phyloP scores from a whole-genome alignment of 2,113 vertebrate species.

The Picathartes gymnocephalus region DNA sequence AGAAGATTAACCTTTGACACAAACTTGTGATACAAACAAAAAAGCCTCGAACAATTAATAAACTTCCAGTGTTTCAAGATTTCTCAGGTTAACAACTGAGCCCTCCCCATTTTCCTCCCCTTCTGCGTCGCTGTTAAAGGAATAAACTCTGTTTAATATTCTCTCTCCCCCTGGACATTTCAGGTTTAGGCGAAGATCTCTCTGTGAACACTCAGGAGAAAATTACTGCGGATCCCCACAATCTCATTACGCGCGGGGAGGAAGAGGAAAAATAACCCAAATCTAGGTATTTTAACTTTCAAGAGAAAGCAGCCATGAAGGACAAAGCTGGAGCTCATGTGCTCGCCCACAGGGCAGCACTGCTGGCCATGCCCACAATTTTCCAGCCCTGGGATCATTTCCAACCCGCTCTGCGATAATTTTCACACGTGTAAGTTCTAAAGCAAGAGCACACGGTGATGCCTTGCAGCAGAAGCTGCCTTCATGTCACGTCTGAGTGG shows the following conservation, averaged over 20 bases:
- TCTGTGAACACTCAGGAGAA: not conserved
- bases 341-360: not conserved
- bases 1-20: slow-evolving; percentile 52
- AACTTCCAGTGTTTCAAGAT: slow-evolving; percentile 1
- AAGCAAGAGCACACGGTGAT: not conserved
- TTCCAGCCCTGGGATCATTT: not conserved
- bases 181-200: not conserved
- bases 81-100: not conserved
- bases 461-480: not conserved
- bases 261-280: not conserved
- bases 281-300: not conserved
- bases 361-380: not conserved
- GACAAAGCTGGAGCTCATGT: not conserved
- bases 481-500: not conserved
- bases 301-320: not conserved
- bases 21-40: slow-evolving; percentile 48
- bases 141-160: not conserved
- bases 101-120: not conserved
- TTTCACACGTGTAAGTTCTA: not conserved
- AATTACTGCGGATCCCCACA: not conserved
- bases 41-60: slow-evolving; percentile 22
- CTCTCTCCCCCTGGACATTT: not conserved
- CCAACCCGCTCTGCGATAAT: not conserved
- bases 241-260: not conserved
- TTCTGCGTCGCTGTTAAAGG: not conserved